Percentiles rank a stretch among this genome's conserved stretches.
Evolutionary conservation across 2,888 invertebrate species (phyloP).

Genomic region (Pelosia muscerda): DNA sequence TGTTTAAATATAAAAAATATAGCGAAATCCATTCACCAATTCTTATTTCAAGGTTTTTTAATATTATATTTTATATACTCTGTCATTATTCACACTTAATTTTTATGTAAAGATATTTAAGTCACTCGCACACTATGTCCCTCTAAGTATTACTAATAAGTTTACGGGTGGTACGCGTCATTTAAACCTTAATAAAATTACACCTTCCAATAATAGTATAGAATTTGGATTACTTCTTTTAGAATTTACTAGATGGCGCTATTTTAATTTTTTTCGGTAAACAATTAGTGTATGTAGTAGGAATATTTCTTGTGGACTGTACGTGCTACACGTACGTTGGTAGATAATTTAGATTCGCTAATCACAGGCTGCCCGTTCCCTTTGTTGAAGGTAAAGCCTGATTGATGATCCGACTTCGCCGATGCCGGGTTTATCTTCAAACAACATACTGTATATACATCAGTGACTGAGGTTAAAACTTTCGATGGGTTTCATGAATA

Average conservation of each 20-base stretch:
- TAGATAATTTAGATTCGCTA: constrained; percentile 77
- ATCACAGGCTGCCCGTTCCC: constrained; percentile 73
- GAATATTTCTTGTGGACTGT: constrained; percentile 29
- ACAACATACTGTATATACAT: constrained; percentile 40
- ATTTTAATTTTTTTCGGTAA: not conserved
- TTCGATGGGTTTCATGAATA: constrained; percentile 21
- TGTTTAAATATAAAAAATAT: too few species aligned
- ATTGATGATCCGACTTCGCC: constrained; percentile 74
- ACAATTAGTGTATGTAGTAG: constrained; percentile 27
- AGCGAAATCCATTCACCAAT: too few species aligned
- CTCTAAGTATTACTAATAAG: too few species aligned
- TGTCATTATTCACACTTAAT: too few species aligned
- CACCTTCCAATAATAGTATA: not conserved
- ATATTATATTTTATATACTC: too few species aligned
- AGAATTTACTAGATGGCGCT: not conserved
- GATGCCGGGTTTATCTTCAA: constrained; percentile 67
- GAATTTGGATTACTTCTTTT: not conserved
- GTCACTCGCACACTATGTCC: too few species aligned
- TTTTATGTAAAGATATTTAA: too few species aligned
- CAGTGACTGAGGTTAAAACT: constrained; percentile 24
- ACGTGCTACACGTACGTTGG: constrained; percentile 45
- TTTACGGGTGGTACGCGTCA: too few species aligned
- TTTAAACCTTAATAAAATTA: too few species aligned
- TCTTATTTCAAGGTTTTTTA: too few species aligned
- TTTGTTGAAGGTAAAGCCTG: constrained; percentile 72